Percentiles rank a stretch among this genome's conserved stretches.
Evolutionary conservation across 2,113 vertebrate species (phyloP).

Genomic region (Grantiella picta): DNA sequence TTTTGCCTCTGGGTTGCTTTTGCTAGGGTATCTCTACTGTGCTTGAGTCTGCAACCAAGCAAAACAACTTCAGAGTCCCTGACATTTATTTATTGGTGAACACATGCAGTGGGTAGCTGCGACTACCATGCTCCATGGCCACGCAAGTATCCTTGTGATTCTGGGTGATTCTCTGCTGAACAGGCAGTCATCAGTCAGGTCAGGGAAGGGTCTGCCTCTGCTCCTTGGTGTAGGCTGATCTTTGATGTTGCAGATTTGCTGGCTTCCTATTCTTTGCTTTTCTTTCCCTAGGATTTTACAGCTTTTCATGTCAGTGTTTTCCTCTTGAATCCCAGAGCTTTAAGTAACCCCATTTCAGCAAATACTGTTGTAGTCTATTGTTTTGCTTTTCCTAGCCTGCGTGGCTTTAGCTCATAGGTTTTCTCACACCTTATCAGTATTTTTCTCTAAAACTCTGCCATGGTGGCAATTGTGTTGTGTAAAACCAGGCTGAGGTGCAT

Average conservation of each 20-base stretch:
- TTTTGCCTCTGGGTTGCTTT: background rate
- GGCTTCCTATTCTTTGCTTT: background rate
- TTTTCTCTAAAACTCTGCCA: background rate
- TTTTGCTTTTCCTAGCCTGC: background rate
- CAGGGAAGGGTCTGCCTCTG: background rate
- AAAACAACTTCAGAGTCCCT: background rate
- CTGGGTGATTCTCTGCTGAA: background rate
- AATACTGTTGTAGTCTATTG: background rate
- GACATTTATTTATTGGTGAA: background rate
- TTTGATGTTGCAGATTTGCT: background rate
- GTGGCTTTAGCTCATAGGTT: background rate
- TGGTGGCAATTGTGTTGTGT: background rate
- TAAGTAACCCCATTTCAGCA: background rate
- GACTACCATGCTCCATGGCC: rapidly evolving
- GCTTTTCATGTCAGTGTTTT: background rate
- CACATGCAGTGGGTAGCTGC: background rate
- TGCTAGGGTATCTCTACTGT: background rate
- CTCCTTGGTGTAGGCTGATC: background rate
- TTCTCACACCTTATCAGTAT: background rate
- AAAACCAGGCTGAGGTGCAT: rapidly evolving
- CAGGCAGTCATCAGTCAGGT: background rate
- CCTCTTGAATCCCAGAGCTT: background rate
- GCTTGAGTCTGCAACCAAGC: background rate
- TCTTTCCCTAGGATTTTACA: background rate
- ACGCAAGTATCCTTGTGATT: background rate